Conservation (phyloP, 2,797 vertebrate species). For the Scarus forsteni region DNA sequence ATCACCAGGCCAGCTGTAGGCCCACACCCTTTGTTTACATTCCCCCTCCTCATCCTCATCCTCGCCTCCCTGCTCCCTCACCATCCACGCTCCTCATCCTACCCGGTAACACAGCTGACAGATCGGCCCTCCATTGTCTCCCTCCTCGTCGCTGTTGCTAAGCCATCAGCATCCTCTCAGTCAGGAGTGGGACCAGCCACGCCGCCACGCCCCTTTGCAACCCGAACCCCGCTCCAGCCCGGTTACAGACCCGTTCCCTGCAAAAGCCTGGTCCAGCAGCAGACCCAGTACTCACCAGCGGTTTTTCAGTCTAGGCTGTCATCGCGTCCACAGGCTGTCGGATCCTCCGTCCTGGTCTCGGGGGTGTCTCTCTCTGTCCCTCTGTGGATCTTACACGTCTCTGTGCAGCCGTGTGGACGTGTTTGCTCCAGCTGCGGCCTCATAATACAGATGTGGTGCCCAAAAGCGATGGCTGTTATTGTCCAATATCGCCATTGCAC, state of each 20-base stretch:
- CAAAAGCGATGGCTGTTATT: constrained; percentile 78
- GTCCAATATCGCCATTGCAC: constrained; percentile 86
- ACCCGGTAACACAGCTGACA: constrained; percentile 59
- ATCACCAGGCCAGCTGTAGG: constrained; percentile 65
- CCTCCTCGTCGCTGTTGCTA: constrained; percentile 75
- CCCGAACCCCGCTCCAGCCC: constrained; percentile 40
- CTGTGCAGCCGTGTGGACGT: constrained; percentile 47
- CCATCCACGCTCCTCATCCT: constrained; percentile 30
- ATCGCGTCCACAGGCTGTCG: constrained; percentile 58
- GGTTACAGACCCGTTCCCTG: constrained; percentile 12
- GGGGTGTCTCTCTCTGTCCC: constrained; percentile 46
- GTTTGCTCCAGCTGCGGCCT: constrained; percentile 63
- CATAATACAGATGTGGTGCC: constrained; percentile 75
- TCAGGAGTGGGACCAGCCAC: constrained; percentile 74
- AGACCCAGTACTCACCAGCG: constrained; percentile 71
- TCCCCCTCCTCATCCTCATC: constrained; percentile 37
- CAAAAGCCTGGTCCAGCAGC: constrained; percentile 14
- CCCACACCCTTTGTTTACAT: constrained; percentile 83
- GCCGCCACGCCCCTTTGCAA: constrained; percentile 79
- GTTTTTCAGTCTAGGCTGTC: constrained; percentile 68
- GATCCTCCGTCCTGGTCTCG: constrained; percentile 52
- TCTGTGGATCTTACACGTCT: constrained; percentile 37
- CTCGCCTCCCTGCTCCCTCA: constrained; percentile 4
- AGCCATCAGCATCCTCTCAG: constrained; percentile 77
- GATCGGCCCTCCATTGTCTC: constrained; percentile 71